Evolutionary conservation across 53 echinoderm and acorn worm species (phyloP).

Genomic region (Echinometra lucunter): DNA sequence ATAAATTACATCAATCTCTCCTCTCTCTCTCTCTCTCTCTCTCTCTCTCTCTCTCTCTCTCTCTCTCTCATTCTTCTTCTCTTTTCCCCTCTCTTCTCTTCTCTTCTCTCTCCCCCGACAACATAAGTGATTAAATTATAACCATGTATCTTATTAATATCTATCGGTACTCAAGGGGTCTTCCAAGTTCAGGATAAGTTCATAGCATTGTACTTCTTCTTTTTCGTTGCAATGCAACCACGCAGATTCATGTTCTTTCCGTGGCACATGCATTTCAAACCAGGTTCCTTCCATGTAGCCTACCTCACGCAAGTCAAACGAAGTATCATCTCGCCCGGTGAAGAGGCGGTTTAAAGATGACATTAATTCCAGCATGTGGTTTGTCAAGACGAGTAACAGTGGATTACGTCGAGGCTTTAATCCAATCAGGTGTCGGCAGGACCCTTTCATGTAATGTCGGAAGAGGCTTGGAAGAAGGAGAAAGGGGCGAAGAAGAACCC

Average conservation of each 20-base stretch:
- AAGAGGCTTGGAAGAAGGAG: background rate
- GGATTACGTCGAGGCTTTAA: constrained; percentile 37
- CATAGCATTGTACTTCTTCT: background rate
- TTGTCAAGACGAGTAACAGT: no score
- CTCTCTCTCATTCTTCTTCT: background rate
- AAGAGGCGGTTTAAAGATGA: background rate
- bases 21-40: constrained; percentile 39
- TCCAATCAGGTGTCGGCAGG: background rate
- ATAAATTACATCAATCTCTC: background rate
- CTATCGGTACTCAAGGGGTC: background rate
- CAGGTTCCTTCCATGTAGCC: background rate
- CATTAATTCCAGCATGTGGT: constrained; percentile 15
- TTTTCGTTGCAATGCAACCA: background rate
- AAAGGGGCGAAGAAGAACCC: background rate
- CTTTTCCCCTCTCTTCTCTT: background rate
- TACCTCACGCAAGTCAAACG: background rate
- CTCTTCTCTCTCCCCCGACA: no score
- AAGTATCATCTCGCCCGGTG: background rate
- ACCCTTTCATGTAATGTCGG: constrained; percentile 41
- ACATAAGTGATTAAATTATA: no score
- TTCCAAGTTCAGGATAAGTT: background rate
- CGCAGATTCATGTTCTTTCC: background rate
- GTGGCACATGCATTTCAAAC: background rate
- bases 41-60: constrained; percentile 39
- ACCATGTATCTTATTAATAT: no score